phyloP scores from a whole-genome alignment of 2,113 vertebrate species.

The Climacteris rufus region DNA sequence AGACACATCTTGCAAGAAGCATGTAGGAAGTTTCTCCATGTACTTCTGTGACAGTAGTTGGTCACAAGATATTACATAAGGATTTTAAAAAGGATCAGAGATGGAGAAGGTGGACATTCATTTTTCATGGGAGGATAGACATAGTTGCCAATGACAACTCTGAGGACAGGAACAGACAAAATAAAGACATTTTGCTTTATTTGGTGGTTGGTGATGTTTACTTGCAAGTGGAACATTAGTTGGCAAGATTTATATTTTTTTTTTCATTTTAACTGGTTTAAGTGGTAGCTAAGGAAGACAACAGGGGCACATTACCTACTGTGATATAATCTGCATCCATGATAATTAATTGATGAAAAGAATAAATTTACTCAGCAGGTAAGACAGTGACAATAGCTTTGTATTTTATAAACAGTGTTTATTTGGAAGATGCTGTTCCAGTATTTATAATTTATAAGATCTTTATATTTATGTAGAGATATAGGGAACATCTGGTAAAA shows the following conservation, averaged over 20 bases:
- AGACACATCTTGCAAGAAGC: background rate
- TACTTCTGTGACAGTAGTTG: background rate
- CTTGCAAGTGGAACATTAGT: background rate
- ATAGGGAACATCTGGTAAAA: background rate
- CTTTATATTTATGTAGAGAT: background rate
- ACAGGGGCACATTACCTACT: background rate
- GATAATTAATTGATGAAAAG: constrained; percentile 35
- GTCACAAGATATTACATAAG: background rate
- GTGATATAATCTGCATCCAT: background rate
- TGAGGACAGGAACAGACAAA: background rate
- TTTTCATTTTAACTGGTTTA: background rate
- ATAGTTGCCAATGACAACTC: background rate
- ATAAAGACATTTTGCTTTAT: background rate
- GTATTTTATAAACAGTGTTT: constrained; percentile 1
- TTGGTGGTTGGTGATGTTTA: background rate
- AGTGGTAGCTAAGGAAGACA: background rate
- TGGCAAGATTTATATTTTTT: background rate
- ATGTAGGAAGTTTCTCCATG: background rate
- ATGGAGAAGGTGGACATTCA: background rate
- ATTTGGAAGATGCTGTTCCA: background rate
- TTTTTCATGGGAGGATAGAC: background rate
- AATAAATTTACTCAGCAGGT: constrained; percentile 15
- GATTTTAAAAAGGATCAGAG: background rate
- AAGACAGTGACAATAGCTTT: background rate
- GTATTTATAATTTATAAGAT: background rate